A percentile compares a stretch with the other conserved stretches of the same genome.
These are phyloP conservation scores for Lycocorax pyrrhopterus DNA, from an alignment of 2,113 vertebrate species.

Conservation along the genomic window DNA sequence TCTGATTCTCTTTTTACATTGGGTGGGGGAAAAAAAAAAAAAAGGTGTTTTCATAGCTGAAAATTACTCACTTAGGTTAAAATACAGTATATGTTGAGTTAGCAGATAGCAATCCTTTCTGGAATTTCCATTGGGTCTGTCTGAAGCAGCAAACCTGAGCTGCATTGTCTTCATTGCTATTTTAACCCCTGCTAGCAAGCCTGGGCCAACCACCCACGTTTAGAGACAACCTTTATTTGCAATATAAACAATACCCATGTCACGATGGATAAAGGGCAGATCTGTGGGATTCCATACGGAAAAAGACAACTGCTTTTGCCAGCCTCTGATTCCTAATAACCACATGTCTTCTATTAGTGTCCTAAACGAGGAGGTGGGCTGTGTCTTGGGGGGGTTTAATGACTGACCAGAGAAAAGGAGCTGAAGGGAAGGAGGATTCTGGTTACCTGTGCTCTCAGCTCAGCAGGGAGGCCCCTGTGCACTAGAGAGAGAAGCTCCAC, in stretches of 20 bases:
- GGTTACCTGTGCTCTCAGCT: not conserved
- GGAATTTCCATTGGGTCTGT: not conserved
- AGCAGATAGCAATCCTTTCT: not conserved
- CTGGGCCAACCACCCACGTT: slow-evolving; percentile 23
- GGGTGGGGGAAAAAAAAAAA: not conserved
- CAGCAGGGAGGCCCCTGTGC: not conserved
- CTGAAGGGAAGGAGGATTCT: not conserved
- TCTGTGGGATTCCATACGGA: not conserved
- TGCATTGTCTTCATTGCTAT: not conserved
- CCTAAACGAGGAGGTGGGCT: not conserved
- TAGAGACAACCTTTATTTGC: slow-evolving; percentile 9
- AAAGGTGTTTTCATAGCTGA: not conserved
- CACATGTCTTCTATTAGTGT: slow-evolving; percentile 10
- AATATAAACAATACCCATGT: slow-evolving; percentile 17
- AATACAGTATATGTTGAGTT: not conserved
- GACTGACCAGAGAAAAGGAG: slow-evolving; percentile 5
- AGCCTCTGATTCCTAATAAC: not conserved
- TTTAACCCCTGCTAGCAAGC: not conserved
- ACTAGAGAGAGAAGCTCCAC: not conserved
- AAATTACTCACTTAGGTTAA: not conserved
- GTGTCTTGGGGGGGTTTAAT: not conserved
- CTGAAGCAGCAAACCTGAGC: not conserved
- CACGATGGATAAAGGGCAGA: not conserved
- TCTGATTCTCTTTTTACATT: not conserved
- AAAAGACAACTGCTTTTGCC: slow-evolving; percentile 10